These are phyloP conservation scores for Spodoptera frugiperda DNA, from an alignment of 1,140 invertebrate genomes.

Conservation along the genomic window DNA sequence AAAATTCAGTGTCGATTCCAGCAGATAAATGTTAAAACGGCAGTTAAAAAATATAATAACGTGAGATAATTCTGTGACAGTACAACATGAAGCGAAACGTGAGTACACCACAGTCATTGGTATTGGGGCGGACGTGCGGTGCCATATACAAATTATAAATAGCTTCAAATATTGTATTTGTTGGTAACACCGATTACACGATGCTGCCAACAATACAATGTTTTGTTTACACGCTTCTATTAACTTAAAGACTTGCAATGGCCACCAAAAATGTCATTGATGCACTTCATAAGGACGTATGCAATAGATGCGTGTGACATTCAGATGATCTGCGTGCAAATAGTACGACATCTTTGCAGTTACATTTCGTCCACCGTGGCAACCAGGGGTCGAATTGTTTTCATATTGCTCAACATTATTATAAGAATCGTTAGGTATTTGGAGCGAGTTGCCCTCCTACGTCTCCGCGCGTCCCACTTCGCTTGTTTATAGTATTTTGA, in stretches of 20 bases:
- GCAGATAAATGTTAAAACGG: slow-evolving; percentile 37
- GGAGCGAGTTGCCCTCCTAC: slow-evolving; percentile 64
- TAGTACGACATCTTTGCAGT: no score
- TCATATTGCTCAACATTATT: slow-evolving; percentile 17
- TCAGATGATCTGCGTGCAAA: not conserved
- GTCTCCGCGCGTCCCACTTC: slow-evolving; percentile 62
- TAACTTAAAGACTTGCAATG: slow-evolving; percentile 34
- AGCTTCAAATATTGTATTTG: slow-evolving; percentile 51
- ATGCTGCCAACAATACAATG: slow-evolving; percentile 63
- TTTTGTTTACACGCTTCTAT: slow-evolving; percentile 66
- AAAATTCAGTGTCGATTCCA: slow-evolving; percentile 57
- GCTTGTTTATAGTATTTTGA: slow-evolving; percentile 65
- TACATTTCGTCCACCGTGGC: no score
- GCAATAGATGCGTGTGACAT: not conserved
- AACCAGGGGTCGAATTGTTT: not conserved
- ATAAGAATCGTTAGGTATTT: slow-evolving; percentile 55
- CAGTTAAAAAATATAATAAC: slow-evolving; percentile 49
- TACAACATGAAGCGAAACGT: slow-evolving; percentile 82
- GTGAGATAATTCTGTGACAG: slow-evolving; percentile 54
- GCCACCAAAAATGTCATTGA: not conserved
- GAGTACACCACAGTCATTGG: slow-evolving; percentile 62
- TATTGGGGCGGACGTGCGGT: slow-evolving; percentile 26
- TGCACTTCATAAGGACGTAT: not conserved
- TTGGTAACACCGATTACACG: slow-evolving; percentile 61
- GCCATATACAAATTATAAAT: slow-evolving; percentile 54